These are phyloP conservation scores for Danio choprae DNA, from an alignment of 2,797 vertebrate species.

Conservation along the genomic window DNA sequence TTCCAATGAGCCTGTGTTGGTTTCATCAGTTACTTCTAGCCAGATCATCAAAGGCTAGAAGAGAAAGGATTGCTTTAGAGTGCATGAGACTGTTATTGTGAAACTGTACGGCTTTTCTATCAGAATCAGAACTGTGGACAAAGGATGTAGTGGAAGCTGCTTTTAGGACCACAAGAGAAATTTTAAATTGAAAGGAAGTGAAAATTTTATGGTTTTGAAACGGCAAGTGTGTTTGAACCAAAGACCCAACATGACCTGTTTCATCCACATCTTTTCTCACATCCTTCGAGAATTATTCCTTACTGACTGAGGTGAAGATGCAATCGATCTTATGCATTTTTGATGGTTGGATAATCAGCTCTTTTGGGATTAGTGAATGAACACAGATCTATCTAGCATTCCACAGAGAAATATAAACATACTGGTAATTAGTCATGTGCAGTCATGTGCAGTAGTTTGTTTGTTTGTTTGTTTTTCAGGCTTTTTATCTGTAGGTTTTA, in stretches of 20 bases:
- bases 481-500: background rate
- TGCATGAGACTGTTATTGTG: background rate
- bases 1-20: too few relatives aligned
- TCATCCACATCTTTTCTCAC: background rate
- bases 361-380: background rate
- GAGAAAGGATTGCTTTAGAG: background rate
- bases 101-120: background rate
- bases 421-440: background rate
- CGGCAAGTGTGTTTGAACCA: background rate
- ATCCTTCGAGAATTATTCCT: background rate
- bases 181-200: background rate
- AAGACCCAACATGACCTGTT: background rate
- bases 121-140: background rate
- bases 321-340: constrained; percentile 1
- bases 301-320: background rate
- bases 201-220: background rate
- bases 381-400: background rate
- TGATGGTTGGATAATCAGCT: background rate
- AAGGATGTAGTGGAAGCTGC: background rate
- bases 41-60: background rate
- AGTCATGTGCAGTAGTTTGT: too few relatives aligned
- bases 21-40: background rate
- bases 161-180: background rate
- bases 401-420: background rate
- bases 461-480: background rate